Evolutionary conservation across 2,888 invertebrate genomes (phyloP), one percentile per base, ranked within the genome.

Genomic region (Parelbella ahira): DNA sequence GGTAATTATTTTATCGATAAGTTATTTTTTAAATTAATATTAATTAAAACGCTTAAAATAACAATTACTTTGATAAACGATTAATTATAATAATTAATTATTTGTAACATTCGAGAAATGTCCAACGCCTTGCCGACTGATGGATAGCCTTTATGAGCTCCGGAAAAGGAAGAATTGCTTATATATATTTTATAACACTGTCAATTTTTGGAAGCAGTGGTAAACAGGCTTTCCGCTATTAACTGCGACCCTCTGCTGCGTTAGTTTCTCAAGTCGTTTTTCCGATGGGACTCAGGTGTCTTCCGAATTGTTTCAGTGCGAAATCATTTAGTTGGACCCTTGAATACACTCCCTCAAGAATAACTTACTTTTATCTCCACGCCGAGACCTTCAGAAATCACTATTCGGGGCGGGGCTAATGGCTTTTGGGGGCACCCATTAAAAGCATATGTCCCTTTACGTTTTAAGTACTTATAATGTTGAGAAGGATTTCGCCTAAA

Each of bases 261-360:
- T 48, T 56, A 54, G 45, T 58, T 47, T 28, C 45, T 11, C 37
- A 45, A 47, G 25, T 47, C 38, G 39, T 49, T 51, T 47, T 44
- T 30, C 49, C 32, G 18, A n/a, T 48, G 49, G 58, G 68, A 45
- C 73, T 47, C 79, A 79, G 78, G 77, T 80, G 79, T 62, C 50
- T 48, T 47, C 51, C 53, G 58, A 60, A 72, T 69, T 68, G 71
- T 62, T 64, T 71, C 60, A 49, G 55, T 54, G 57, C 52, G 58
- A 54, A 60, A 67, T 66, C 73, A 70, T 75, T 77, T 69, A 71
- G 69, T 63, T 45, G 54, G 45, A 44, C 53, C 53, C 57, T 52
- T 51, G 52, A 53, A 60, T 57, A 57, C 55, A 60, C 54, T 58
- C 72, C 72, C 71, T 56, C 45, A 62, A 61, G 66, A 60, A 66